Base-by-base conservation (phyloP, 2,888 invertebrate species). In the Acleris literana region DNA sequence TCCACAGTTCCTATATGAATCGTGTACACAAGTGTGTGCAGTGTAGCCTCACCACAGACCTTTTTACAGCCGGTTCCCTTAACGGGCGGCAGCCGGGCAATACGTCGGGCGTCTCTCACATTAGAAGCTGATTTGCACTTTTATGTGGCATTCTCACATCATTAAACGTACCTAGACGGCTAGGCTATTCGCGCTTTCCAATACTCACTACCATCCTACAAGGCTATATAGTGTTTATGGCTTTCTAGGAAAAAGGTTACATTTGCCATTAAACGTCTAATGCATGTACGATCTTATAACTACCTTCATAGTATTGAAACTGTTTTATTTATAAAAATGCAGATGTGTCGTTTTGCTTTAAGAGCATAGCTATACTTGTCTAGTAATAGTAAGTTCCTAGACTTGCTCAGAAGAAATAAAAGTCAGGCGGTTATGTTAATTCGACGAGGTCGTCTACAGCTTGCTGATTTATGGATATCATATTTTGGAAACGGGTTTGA, bases 111-210 rank as follows among this genome's bases (percentile, higher is more conserved):
- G 62, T 57, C 63, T 49, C 64, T 52, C 64, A 53, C 64, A 62
- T 65, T 68, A 68, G 64, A 68, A 68, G 64, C 68, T 64, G 68
- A 68, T 68, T 68, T 68, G 68, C 68, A 65, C 68, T 64, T 68
- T 68, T 61, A 68, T 68, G 68, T 58, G 56, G 57, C 68, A 64
- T 68, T 68, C 64, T 64, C 68, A 68, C 68, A 53, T 68, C 68
- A 65, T 68, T 68, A 64, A 60, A 60, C 55, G 55, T 60, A 54
- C 54, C 56, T 46, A 53, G 58, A 61, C 44, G 18, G 65, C 66
- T 66, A 66, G 51, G 63, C 66, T 65, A 62, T 66, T 62, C 46
- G 55, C 52, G 66, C 62, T 62, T 66, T 66, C 62, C 48, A 66
- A 66, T 66, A 52, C 61, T 52, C 51, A 39, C 33, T 33, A 33